A percentile compares a stretch with the other conserved stretches of the same genome.
Evolutionary conservation across 2,113 vertebrate genomes (phyloP).

Genomic region (Chamaea fasciata): DNA sequence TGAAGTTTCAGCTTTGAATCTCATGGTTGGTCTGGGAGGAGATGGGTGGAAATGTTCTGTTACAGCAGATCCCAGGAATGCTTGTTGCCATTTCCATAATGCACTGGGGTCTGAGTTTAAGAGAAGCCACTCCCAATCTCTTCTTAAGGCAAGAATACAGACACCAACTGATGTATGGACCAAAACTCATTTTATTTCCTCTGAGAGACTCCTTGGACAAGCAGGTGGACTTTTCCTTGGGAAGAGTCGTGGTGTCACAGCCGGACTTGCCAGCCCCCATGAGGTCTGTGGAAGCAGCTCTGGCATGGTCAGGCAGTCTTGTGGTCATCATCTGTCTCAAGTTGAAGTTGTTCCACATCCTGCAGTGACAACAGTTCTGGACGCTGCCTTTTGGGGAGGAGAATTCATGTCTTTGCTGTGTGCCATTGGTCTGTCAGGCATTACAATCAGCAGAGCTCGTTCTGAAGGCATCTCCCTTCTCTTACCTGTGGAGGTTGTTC

Average conservation of each 20-base stretch:
- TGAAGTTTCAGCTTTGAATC: not conserved
- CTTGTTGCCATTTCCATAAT: not conserved
- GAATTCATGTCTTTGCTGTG: not conserved
- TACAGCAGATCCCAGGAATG: not conserved
- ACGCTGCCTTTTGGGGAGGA: not conserved
- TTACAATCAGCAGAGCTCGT: not conserved
- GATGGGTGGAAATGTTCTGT: not conserved
- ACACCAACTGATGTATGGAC: not conserved
- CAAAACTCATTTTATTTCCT: not conserved
- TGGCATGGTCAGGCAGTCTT: not conserved
- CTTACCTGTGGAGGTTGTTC: not conserved
- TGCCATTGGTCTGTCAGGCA: not conserved
- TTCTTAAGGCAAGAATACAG: not conserved
- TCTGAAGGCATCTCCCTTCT: not conserved
- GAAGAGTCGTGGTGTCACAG: not conserved
- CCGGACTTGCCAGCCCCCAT: not conserved
- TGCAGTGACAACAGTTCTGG: not conserved
- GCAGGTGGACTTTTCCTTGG: not conserved
- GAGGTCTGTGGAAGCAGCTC: not conserved
- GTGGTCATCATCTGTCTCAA: not conserved
- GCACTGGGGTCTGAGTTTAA: not conserved
- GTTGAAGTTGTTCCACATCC: not conserved
- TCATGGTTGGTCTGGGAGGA: not conserved
- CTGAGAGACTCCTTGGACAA: not conserved
- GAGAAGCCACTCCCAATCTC: not conserved